Base-by-base conservation (phyloP, 2,797 vertebrate genomes). In the Pyrocephalus nanus region DNA sequence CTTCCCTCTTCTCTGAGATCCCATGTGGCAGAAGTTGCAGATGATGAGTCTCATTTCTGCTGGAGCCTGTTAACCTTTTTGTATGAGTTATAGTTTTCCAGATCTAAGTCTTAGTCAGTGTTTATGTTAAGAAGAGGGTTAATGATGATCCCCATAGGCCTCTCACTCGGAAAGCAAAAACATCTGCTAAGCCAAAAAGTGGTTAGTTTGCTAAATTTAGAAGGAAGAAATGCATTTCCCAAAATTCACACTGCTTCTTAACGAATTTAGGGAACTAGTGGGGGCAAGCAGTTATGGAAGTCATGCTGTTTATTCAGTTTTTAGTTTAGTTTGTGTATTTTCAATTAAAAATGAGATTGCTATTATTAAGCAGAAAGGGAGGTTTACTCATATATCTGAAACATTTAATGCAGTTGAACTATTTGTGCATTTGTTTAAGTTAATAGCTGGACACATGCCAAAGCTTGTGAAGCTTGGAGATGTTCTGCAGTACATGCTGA, bases 121-220 rank as follows among this genome's bases (percentile, higher is more conserved):
- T 96, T 92, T 97, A 71, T 96, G 81, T 96, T 94, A 94, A 92
- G 88, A 92, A 84, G 78, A 95, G 84, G 87, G 94, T 96, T 97
- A 97, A 96, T 95, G 88, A 91, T 96, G 86, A 74, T 94, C 94
- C 93, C 86, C 55, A 26, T 85, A 88, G 86, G 90, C 91, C 93
- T 94, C 83, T 91, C 6, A 6, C 90, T 96, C 9, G 0, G 81
- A 96, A 96, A 94, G 83, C 92, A 96, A 97, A 96, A 96, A 96
- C 93, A 97, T 95, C 91, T 97, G 91, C 88, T 95, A 57, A 92
- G 90, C 92, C 92, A 97, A 93, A 93, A 96, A 96, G 88, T 92
- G 88, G 92, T 96, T 97, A 81, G 73, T 94, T 91, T 80, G 76
- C 95, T 97, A 96, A 96, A 96, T 96, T 95, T 97, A 97, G 94